phyloP scores from a whole-genome alignment of 35 echinoderm and acorn worm genomes.

The Hemicentrotus pulcherrimus region DNA sequence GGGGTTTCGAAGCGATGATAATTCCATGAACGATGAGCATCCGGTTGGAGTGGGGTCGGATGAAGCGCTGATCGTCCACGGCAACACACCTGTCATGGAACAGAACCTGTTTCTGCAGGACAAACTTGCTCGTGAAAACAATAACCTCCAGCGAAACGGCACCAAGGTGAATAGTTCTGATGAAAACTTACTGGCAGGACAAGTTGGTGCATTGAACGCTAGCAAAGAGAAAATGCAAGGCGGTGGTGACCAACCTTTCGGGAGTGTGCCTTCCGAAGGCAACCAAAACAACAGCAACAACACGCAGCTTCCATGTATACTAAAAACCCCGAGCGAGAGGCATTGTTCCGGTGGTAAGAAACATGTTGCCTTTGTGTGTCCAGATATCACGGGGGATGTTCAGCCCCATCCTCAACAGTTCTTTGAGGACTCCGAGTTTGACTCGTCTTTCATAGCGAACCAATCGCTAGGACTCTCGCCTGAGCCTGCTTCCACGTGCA shows the following conservation, averaged over 20 bases:
- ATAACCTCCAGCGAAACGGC: slow-evolving; percentile 42
- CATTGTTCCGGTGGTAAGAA: neutral
- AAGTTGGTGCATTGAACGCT: neutral
- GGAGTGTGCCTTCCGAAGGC: neutral
- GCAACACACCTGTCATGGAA: slow-evolving; percentile 27
- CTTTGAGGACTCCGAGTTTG: slow-evolving; percentile 1
- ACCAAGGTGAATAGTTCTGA: neutral
- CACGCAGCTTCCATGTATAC: slow-evolving; percentile 47
- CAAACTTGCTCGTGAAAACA: slow-evolving; percentile 24
- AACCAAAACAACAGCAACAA: slow-evolving; percentile 61
- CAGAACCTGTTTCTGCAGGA: slow-evolving; percentile 38
- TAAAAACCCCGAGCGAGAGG: slow-evolving; percentile 19
- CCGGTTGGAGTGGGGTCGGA: slow-evolving; percentile 20
- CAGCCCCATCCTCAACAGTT: slow-evolving; percentile 11
- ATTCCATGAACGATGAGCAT: neutral
- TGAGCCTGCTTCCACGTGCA: slow-evolving; percentile 1
- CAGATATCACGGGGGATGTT: neutral
- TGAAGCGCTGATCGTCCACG: slow-evolving; percentile 42
- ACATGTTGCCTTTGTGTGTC: slow-evolving; percentile 44
- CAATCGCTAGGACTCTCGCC: neutral
- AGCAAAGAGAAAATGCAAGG: neutral
- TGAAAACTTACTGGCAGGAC: neutral
- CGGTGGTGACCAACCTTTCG: neutral
- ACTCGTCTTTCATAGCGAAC: neutral
- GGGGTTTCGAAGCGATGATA: neutral